Percentiles rank a stretch among this genome's conserved stretches.
phyloP scores from a whole-genome alignment of 2,797 vertebrate genomes.

The Spinibarbus caldwelli region DNA sequence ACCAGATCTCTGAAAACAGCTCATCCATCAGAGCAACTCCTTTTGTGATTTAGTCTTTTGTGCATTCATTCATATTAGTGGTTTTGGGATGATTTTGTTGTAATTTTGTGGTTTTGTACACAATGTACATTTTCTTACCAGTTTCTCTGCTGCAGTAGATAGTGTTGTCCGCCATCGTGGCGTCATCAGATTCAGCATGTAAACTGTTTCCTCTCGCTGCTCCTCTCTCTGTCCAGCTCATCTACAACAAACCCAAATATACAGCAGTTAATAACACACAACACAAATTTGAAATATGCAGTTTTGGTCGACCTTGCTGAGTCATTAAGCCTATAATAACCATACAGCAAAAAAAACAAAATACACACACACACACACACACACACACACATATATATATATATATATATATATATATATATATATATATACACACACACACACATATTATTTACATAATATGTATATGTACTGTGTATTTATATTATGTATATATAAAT shows the following conservation, averaged over 20 bases:
- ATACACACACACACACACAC: too few species aligned
- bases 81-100: neutral
- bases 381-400: too few species aligned
- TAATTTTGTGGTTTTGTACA: neutral
- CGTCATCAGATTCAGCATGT: conserved; percentile 47
- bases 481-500: too few species aligned
- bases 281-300: neutral
- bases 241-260: conserved; percentile 28
- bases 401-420: too few species aligned
- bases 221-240: conserved; percentile 62
- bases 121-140: conserved; percentile 58
- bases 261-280: neutral
- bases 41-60: neutral
- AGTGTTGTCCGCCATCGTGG: conserved; percentile 72
- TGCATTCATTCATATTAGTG: neutral
- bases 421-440: too few species aligned
- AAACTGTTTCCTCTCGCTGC: conserved; percentile 45
- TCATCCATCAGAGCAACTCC: neutral
- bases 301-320: neutral
- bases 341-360: too few species aligned
- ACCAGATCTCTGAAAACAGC: neutral
- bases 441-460: too few species aligned
- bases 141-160: conserved; percentile 72
- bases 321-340: too few species aligned
- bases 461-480: too few species aligned